phyloP scores from a whole-genome alignment of 2,888 invertebrate genomes.

The Eupithecia dodoneata region DNA sequence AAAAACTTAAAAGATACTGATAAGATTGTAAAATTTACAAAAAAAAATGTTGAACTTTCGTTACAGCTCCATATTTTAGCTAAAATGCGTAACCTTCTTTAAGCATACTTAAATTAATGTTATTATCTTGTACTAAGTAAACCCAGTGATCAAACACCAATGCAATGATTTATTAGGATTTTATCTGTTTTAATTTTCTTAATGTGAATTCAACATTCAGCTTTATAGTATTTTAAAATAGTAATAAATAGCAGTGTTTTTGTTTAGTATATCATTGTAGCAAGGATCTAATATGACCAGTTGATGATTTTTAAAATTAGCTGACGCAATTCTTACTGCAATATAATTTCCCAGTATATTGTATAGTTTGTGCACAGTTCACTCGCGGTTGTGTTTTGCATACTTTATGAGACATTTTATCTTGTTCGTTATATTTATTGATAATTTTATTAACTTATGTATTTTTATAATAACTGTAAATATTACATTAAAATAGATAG shows the following conservation, averaged over 20 bases:
- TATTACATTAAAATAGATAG: slow-evolving; percentile 61
- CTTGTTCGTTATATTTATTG: slow-evolving; percentile 37
- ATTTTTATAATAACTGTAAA: slow-evolving; percentile 56
- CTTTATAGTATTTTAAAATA: slow-evolving; percentile 27
- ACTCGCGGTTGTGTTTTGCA: slow-evolving; percentile 76
- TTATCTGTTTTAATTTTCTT: slow-evolving; percentile 4
- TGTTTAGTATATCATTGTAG: not conserved
- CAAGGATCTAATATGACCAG: not conserved
- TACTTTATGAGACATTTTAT: slow-evolving; percentile 31
- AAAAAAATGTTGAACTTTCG: not conserved
- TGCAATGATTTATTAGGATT: slow-evolving; percentile 21
- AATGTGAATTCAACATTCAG: slow-evolving; percentile 10
- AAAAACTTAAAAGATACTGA: not conserved
- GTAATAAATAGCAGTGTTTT: slow-evolving; percentile 7
- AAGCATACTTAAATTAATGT: not conserved
- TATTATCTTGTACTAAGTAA: not conserved
- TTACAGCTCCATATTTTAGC: slow-evolving; percentile 7
- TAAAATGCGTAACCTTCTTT: slow-evolving; percentile 1
- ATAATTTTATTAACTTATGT: slow-evolving; percentile 26
- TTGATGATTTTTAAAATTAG: not conserved
- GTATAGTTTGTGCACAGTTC: slow-evolving; percentile 57
- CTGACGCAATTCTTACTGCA: not conserved
- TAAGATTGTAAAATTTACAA: not conserved
- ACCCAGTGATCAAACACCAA: slow-evolving; percentile 31
- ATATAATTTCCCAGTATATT: not conserved